These are phyloP conservation scores for Ciconia nigra DNA, from an alignment of 2,797 vertebrate genomes.

Conservation along the genomic window DNA sequence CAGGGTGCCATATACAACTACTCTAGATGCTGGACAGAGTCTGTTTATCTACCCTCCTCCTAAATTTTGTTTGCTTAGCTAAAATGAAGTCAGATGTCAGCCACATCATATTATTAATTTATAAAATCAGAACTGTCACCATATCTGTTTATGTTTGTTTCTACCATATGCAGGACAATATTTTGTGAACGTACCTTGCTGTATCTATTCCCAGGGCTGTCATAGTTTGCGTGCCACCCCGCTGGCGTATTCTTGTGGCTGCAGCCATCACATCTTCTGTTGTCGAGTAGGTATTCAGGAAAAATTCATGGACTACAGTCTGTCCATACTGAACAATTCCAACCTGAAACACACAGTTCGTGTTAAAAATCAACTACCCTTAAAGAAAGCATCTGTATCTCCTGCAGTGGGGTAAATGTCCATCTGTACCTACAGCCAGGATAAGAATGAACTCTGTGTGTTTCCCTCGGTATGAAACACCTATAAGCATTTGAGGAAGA, in stretches of 20 bases:
- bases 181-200: conserved; percentile 79
- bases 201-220: conserved; percentile 91
- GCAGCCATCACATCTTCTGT: conserved; percentile 77
- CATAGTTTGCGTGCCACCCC: conserved; percentile 85
- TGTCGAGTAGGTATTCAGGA: conserved; percentile 87
- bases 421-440: background rate
- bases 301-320: conserved; percentile 89
- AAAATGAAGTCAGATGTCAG: background rate
- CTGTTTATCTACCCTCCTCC: background rate
- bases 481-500: background rate
- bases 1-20: background rate
- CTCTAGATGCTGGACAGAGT: background rate
- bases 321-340: conserved; percentile 95
- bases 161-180: background rate
- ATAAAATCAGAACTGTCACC: background rate
- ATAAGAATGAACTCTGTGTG: background rate
- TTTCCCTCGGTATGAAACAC: background rate
- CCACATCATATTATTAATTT: background rate
- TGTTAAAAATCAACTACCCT: background rate
- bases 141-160: background rate
- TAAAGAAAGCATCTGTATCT: background rate
- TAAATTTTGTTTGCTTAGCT: background rate
- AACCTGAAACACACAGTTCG: conserved; percentile 78
- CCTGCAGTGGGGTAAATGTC: background rate
- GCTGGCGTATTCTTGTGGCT: conserved; percentile 80